Evolutionary conservation across 2,113 vertebrate genomes (phyloP), one percentile per base, ranked within the genome.

Genomic region (Muntiacus muntjak): DNA sequence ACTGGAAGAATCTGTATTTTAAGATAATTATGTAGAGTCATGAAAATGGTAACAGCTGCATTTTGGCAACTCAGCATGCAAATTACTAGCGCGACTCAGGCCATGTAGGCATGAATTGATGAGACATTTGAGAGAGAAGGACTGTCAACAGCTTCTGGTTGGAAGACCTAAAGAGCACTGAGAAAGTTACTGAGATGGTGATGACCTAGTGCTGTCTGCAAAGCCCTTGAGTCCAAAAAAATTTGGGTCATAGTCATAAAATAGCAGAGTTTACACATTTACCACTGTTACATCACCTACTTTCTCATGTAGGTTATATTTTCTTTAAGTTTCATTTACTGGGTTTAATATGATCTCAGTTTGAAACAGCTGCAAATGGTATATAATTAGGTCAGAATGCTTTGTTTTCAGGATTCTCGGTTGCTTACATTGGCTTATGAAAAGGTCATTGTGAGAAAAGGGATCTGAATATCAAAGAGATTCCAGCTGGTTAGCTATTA

Each of bases 41-140:
- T 94, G 78, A 98, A 98, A 98, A 98, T 96, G 91, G 92, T 95
- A 98, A 83, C 82, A 98, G 96, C 98, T 98, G 95, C 97, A 98
- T 95, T 98, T 96, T 95, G 97, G 86, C 84, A 98, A 96, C 52
- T 90, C 97, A 79, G 97, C 92, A 96, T 98, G 94, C 82, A 98
- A 98, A 98, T 98, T 98, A 87, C 82, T 97, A 91, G 76, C 21
- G 97, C 97, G 98, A 94, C 98, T 98, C 96, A 97, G 83, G 87
- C 86, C 97, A 97, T 55, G 2, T 97, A 97, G 52, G 67, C 94
- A 98, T 89, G 96, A 88, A 96, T 93, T 98, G 92, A 97, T 98
- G 97, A 98, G 85, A 97, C 25, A 96, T 94, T 95, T 96, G 94
- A 97, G 64, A 90, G 52, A 58, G 94, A 97, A 98, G 57, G 50